Conservation (phyloP, 2,113 vertebrate genomes). For the Arothron firmamentum region DNA sequence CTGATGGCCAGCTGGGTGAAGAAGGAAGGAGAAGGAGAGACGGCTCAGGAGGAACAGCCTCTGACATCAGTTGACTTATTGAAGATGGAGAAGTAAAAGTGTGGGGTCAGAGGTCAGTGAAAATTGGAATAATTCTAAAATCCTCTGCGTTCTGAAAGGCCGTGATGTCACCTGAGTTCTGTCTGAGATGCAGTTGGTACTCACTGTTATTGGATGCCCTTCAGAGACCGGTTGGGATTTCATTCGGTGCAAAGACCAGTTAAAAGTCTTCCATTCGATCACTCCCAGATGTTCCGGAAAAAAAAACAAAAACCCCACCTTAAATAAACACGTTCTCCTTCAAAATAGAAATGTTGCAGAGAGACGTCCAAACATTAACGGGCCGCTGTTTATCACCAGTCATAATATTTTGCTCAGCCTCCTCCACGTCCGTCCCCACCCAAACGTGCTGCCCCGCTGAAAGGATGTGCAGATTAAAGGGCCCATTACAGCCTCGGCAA, state of each 20-base stretch:
- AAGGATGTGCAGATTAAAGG: constrained; percentile 64
- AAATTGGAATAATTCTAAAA: too few species aligned
- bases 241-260: not conserved
- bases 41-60: too few species aligned
- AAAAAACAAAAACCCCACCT: constrained; percentile 36
- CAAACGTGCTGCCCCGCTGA: constrained; percentile 47
- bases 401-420: constrained; percentile 64
- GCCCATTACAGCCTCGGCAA: constrained; percentile 49
- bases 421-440: constrained; percentile 54
- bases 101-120: too few species aligned
- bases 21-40: too few species aligned
- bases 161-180: too few species aligned
- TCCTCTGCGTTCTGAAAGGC: too few species aligned
- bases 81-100: too few species aligned
- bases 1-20: too few species aligned
- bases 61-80: too few species aligned
- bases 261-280: constrained; percentile 18
- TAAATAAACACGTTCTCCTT: constrained; percentile 41
- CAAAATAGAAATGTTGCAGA: constrained; percentile 58
- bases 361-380: constrained; percentile 67
- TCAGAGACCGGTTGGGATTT: not conserved
- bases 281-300: constrained; percentile 53
- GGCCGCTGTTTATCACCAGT: constrained; percentile 64
- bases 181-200: too few species aligned
- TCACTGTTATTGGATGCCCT: too few species aligned